Conservation (phyloP, 2,797 vertebrate genomes). For the Paguma larvata region DNA sequence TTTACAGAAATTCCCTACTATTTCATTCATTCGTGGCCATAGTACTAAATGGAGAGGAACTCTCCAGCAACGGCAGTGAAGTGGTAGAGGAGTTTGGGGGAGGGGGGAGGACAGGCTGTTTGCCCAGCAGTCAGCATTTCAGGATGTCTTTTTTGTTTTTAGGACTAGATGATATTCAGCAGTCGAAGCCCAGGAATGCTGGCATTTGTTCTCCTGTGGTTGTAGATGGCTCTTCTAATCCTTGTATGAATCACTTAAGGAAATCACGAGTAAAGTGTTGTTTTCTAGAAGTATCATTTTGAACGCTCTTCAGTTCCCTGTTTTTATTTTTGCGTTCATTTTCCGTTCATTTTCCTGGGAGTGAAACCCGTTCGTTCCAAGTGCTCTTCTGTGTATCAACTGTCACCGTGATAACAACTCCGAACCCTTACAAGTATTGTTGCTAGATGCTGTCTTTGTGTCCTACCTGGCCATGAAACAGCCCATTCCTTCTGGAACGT, state of each 20-base stretch:
- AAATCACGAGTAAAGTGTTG: constrained; percentile 5
- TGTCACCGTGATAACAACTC: neutral
- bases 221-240: neutral
- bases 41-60: constrained; percentile 74
- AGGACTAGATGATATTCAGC: constrained; percentile 76
- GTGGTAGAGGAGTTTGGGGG: neutral
- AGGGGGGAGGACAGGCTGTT: neutral
- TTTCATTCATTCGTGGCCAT: constrained; percentile 78
- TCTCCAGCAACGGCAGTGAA: constrained; percentile 64
- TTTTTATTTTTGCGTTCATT: constrained; percentile 55
- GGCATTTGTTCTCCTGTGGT: neutral
- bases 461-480: constrained; percentile 49
- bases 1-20: constrained; percentile 72
- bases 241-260: neutral
- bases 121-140: constrained; percentile 76
- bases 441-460: neutral
- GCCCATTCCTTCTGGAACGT: neutral
- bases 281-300: constrained; percentile 37
- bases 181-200: constrained; percentile 70
- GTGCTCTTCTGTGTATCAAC: neutral
- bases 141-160: constrained; percentile 14
- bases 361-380: constrained; percentile 30
- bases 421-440: constrained; percentile 54
- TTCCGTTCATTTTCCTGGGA: constrained; percentile 33
- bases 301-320: neutral